Evolutionary conservation across 2,888 invertebrate species (phyloP).

Genomic region (Clunio marinus): DNA sequence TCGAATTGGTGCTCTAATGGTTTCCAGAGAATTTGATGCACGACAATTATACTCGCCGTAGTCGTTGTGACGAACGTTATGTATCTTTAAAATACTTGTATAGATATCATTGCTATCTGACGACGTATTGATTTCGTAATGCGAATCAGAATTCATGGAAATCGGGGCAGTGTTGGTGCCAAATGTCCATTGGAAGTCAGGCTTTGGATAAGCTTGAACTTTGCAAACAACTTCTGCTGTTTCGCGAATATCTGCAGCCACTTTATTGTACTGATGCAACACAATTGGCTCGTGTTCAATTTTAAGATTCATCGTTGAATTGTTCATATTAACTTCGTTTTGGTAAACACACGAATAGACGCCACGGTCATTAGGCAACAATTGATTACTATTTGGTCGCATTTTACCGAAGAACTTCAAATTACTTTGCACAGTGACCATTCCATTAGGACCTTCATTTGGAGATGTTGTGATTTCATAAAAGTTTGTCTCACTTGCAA

Average conservation of each 20-base stretch:
- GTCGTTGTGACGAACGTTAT: constrained; percentile 72
- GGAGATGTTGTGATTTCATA: constrained; percentile 78
- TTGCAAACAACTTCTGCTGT: constrained; percentile 82
- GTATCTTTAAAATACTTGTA: constrained; percentile 69
- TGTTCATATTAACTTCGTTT: constrained; percentile 83
- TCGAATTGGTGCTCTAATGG: constrained; percentile 67
- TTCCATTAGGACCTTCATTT: constrained; percentile 71
- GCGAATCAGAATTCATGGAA: constrained; percentile 75
- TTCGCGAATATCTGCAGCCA: constrained; percentile 79
- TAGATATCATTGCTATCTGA: constrained; percentile 82
- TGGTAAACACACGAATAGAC: constrained; percentile 82
- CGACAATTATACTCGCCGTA: constrained; percentile 90
- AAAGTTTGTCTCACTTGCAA: constrained; percentile 69
- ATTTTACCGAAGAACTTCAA: constrained; percentile 75
- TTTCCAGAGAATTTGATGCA: constrained; percentile 78
- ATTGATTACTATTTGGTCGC: constrained; percentile 68
- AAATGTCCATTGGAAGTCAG: constrained; percentile 88
- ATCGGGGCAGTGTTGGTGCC: constrained; percentile 69
- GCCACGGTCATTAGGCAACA: constrained; percentile 79
- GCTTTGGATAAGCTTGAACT: constrained; percentile 87
- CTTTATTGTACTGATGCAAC: constrained; percentile 79
- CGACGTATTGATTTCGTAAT: constrained; percentile 78
- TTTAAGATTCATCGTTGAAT: constrained; percentile 83
- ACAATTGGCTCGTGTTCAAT: constrained; percentile 89
- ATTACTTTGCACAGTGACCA: constrained; percentile 77